Evolutionary conservation across 2,797 vertebrate genomes (phyloP).

Genomic region (Ispidina lecontei): DNA sequence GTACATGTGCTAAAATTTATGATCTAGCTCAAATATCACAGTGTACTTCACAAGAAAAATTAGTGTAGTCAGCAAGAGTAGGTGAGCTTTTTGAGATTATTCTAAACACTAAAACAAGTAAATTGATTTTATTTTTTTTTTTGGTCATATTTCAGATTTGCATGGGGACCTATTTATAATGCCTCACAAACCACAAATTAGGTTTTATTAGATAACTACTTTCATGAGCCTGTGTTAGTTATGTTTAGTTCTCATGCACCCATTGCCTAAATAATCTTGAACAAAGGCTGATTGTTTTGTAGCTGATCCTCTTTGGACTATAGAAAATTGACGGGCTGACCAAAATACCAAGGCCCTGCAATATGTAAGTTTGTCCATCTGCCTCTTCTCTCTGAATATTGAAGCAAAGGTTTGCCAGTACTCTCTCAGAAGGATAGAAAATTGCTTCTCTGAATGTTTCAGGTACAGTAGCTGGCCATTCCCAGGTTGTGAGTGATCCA

Average conservation of each 20-base stretch:
- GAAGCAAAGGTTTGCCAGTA: neutral
- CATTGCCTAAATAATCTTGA: neutral
- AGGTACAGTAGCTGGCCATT: neutral
- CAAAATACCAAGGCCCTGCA: neutral
- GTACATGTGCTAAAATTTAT: neutral
- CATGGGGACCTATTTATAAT: neutral
- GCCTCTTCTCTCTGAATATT: neutral
- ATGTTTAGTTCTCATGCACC: neutral
- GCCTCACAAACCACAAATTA: fast-evolving
- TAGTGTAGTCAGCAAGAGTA: neutral
- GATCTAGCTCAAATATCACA: neutral
- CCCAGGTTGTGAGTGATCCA: neutral
- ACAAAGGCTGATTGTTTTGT: neutral
- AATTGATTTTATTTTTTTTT: neutral
- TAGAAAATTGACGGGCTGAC: neutral
- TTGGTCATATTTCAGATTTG: neutral
- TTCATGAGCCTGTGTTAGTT: neutral
- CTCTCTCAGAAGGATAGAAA: neutral
- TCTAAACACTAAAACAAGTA: neutral
- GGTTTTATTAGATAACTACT: neutral
- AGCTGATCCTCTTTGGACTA: neutral
- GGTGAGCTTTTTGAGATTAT: neutral
- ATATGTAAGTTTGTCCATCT: neutral
- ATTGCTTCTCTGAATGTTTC: neutral
- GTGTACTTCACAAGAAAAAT: neutral